Conservation (phyloP, 2,797 vertebrate genomes). For the Perdix hodgsoniae region DNA sequence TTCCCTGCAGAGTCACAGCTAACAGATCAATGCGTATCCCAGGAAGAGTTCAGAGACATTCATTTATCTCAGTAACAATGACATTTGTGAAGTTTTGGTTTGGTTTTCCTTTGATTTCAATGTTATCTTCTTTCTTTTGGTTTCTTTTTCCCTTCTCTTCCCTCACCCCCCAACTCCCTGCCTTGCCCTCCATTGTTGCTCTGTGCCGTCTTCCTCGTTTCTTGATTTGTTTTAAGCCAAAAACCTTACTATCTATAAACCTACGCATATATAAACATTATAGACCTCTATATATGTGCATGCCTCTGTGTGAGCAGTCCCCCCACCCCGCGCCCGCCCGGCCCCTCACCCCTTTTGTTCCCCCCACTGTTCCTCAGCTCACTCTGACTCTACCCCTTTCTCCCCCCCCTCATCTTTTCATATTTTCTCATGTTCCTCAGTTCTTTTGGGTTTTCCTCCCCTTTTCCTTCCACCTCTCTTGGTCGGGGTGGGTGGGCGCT, state of each 20-base stretch:
- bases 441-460: conserved; percentile 23
- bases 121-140: neutral
- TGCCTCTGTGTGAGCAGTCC: conserved; percentile 63
- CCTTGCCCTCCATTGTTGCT: conserved; percentile 58
- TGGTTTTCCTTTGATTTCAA: conserved; percentile 71
- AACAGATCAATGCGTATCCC: conserved; percentile 86
- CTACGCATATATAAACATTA: neutral
- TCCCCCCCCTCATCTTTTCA: neutral
- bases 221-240: conserved; percentile 38
- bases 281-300: conserved; percentile 58
- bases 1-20: conserved; percentile 93
- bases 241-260: neutral
- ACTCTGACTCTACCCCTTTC: conserved; percentile 71
- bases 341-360: conserved; percentile 26
- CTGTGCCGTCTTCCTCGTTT: conserved; percentile 83
- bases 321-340: neutral
- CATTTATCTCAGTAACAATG: conserved; percentile 95
- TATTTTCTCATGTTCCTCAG: neutral
- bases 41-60: conserved; percentile 89
- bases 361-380: conserved; percentile 75
- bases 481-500: neutral
- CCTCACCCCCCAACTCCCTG: neutral
- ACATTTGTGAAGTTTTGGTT: conserved; percentile 97
- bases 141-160: conserved; percentile 42
- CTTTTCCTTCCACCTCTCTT: conserved; percentile 63